Evolutionary conservation across 2,888 invertebrate genomes (phyloP), one percentile per base, ranked within the genome.

Genomic region (Pseudococcus longispinus): DNA sequence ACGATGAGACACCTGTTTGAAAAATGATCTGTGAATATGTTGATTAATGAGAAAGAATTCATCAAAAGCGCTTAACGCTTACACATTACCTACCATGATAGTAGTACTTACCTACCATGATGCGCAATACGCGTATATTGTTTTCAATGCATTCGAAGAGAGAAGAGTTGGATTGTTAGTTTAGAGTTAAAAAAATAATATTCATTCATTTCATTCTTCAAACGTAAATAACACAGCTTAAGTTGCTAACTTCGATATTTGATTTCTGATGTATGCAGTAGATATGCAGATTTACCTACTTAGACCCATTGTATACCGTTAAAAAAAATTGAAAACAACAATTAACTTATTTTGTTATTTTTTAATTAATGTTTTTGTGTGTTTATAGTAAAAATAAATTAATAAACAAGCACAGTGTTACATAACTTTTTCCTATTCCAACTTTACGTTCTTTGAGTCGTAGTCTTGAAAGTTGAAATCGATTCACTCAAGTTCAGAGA

Each of bases 1-100:
- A 85, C 23, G 85, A 85, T 46, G 85, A 70, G 74, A 85, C 85
- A n/a, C 18, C 65, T 11, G 85, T 85, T 32, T 85, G 70, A 70
- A 32, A 20, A 60, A 32, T 37, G 15, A 11, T 42, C 20, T 15
- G n/a, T 8, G 77, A 77, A 74, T 55, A n/a, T n/a, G 20, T 60
- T 23, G 9, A 20, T 6, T 23, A 60, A 6, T 23, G 60, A 23
- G 15, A 20, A 23, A 23, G 15, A 60, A 60, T 60, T 60, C 15
- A 23, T 65, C 26, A 65, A 65, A 23, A 65, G 77, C n/a, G 77
- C 77, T 32, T 37, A 32, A 32, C 37, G 77, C 77, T 77, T 77
- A 37, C 37, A 37, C 77, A 13, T 70, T 74, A 29, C 32, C 32
- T 74, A 29, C 32, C 32, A 23, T 23, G 60, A n/a, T 55, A 55